Percentiles rank a stretch among this genome's conserved stretches.
These are phyloP conservation scores for Glomeris marginata DNA, from an alignment of 2,888 invertebrate species.

Conservation along the genomic window DNA sequence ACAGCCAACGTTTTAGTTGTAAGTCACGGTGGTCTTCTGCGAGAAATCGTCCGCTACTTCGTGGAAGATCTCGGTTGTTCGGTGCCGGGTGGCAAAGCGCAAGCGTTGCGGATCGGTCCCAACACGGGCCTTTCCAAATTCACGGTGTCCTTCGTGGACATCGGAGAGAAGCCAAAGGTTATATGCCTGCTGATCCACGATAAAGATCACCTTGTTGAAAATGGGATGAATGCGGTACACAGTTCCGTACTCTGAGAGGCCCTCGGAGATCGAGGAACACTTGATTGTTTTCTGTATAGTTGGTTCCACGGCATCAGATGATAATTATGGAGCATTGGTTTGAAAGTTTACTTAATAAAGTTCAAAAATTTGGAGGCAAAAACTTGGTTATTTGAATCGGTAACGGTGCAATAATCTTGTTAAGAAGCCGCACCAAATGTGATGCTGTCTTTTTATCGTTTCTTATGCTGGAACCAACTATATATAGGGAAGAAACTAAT, in stretches of 20 bases:
- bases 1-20: conserved; percentile 27
- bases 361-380: too few species aligned
- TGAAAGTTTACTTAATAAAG: too few species aligned
- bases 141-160: conserved; percentile 22
- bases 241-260: not conserved
- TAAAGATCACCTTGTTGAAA: conserved; percentile 24
- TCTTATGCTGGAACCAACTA: too few species aligned
- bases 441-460: too few species aligned
- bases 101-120: conserved; percentile 26
- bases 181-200: conserved; percentile 27
- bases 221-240: conserved; percentile 15
- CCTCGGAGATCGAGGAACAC: not conserved
- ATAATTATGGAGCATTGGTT: too few species aligned
- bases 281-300: too few species aligned
- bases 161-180: conserved; percentile 21
- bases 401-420: too few species aligned
- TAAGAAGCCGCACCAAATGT: too few species aligned
- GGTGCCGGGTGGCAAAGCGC: conserved; percentile 25
- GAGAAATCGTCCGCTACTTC: conserved; percentile 27
- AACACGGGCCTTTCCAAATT: conserved; percentile 31
- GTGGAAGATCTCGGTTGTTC: conserved; percentile 23
- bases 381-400: too few species aligned
- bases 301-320: too few species aligned
- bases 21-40: conserved; percentile 29
- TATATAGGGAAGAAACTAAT: too few species aligned